Conservation (phyloP, 1,140 invertebrate genomes). For the Campoletis sonorensis region DNA sequence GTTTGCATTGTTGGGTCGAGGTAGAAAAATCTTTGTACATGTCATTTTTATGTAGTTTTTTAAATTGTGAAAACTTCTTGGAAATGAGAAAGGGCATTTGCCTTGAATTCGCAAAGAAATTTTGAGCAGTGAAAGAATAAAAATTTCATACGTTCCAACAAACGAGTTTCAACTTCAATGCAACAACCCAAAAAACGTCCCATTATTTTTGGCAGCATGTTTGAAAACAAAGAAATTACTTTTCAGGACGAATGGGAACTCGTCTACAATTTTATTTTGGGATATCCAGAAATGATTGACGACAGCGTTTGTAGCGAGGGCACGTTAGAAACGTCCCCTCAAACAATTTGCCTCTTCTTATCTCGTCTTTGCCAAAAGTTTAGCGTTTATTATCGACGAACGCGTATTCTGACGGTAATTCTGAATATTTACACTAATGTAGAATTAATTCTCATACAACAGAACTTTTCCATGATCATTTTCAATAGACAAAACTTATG, state of each 20-base stretch:
- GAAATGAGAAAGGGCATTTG: background rate
- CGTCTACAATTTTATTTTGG: slow-evolving; percentile 81
- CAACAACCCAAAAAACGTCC: background rate
- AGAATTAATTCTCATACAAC: background rate
- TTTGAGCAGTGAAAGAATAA: too few relatives aligned
- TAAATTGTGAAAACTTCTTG: too few relatives aligned
- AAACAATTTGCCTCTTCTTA: slow-evolving; percentile 81
- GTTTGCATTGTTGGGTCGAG: too few relatives aligned
- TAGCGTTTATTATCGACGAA: slow-evolving; percentile 84
- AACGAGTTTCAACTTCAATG: too few relatives aligned
- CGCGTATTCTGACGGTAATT: slow-evolving; percentile 81
- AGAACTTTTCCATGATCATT: background rate
- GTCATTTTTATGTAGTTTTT: background rate
- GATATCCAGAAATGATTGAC: slow-evolving; percentile 79
- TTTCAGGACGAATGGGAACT: slow-evolving; percentile 85
- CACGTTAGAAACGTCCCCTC: slow-evolving; percentile 77
- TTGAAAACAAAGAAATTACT: slow-evolving; percentile 31
- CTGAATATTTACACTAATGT: slow-evolving; percentile 54
- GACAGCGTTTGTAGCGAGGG: slow-evolving; percentile 74
- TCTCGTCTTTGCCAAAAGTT: slow-evolving; percentile 80
- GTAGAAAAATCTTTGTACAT: slow-evolving; percentile 25
- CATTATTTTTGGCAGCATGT: background rate
- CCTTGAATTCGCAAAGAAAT: too few relatives aligned
- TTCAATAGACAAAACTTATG: background rate
- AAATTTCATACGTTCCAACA: too few relatives aligned